phyloP scores from a whole-genome alignment of 2,888 invertebrate species.

The Hymenopus coronatus region DNA sequence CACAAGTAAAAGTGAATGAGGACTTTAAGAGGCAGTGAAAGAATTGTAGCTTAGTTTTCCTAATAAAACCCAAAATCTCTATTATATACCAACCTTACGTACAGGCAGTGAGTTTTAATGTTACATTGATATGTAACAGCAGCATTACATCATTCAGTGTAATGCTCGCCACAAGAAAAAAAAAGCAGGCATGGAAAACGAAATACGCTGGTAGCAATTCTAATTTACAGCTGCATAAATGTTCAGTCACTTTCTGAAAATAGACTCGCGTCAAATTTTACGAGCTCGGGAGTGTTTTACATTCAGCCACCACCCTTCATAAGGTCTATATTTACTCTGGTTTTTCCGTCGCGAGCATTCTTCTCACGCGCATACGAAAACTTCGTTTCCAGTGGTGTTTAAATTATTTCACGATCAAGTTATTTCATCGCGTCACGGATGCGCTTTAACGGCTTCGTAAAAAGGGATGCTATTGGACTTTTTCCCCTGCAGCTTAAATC shows the following conservation, averaged over 20 bases:
- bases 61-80: background rate
- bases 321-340: background rate
- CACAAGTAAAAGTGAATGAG: background rate
- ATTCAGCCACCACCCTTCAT: background rate
- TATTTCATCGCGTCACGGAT: background rate
- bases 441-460: background rate
- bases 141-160: background rate
- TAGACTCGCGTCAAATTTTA: slow-evolving; percentile 18
- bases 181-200: slow-evolving; percentile 2
- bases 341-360: background rate
- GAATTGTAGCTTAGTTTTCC: background rate
- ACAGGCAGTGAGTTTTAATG: background rate
- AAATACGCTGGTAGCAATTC: slow-evolving; percentile 10
- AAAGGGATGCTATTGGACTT: background rate
- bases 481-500: background rate
- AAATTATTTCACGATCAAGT: background rate
- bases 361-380: background rate
- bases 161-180: background rate
- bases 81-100: background rate
- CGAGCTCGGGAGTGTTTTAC: slow-evolving; percentile 3
- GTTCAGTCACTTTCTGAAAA: slow-evolving; percentile 19
- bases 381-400: background rate
- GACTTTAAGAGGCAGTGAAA: background rate
- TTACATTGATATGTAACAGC: background rate
- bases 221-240: slow-evolving; percentile 20